Evolutionary conservation across 2,888 invertebrate genomes (phyloP).

Genomic region (Parnassius glacialis): DNA sequence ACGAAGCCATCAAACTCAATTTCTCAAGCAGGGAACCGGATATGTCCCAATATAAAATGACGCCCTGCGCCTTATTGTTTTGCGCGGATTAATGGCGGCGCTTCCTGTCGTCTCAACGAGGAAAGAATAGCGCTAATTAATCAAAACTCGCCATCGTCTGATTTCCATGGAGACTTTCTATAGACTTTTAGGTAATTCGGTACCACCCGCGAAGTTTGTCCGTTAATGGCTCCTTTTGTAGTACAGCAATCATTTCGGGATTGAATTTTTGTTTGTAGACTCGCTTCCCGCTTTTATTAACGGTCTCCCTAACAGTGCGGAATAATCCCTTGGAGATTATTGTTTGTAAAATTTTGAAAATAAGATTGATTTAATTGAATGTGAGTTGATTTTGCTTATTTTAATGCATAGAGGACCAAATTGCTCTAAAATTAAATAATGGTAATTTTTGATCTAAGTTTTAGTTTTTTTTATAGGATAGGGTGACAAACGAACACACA

Average conservation of each 20-base stretch:
- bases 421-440: no score
- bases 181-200: slow-evolving; percentile 35
- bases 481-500: no score
- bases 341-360: slow-evolving; percentile 51
- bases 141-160: slow-evolving; percentile 72
- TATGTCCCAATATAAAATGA: slow-evolving; percentile 60
- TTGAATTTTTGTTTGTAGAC: slow-evolving; percentile 62
- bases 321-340: slow-evolving; percentile 61
- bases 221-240: slow-evolving; percentile 71
- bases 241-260: slow-evolving; percentile 54
- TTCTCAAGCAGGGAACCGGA: slow-evolving; percentile 54
- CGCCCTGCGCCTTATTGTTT: slow-evolving; percentile 67
- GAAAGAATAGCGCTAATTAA: slow-evolving; percentile 79
- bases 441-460: no score
- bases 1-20: slow-evolving; percentile 18
- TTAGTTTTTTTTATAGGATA: no score
- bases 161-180: slow-evolving; percentile 75
- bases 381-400: not conserved
- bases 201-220: slow-evolving; percentile 63
- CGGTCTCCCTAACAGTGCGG: slow-evolving; percentile 42
- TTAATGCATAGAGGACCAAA: not conserved
- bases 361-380: slow-evolving; percentile 12
- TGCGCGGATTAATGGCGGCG: slow-evolving; percentile 61
- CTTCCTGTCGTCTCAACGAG: slow-evolving; percentile 58
- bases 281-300: slow-evolving; percentile 53